A percentile compares a stretch with the other conserved stretches of the same genome.
Conservation (phyloP, 2,113 vertebrate species). For the Ranitomeya imitator region DNA sequence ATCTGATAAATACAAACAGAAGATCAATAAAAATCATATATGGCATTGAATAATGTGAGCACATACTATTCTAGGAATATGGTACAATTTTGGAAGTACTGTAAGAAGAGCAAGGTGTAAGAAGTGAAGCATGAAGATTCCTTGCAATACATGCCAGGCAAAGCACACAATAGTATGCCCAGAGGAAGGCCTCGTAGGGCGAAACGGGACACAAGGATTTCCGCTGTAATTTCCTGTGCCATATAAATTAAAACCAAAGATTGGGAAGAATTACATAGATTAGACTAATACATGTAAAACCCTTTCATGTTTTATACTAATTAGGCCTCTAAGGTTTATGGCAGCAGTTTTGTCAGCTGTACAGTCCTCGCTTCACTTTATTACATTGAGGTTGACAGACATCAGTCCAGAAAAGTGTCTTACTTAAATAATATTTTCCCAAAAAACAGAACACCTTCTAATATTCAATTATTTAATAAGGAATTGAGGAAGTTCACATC, state of each 20-base stretch:
- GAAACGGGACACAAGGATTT: too few relatives aligned
- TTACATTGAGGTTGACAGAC: background rate
- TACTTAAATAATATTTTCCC: background rate
- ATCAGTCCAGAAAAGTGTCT: background rate
- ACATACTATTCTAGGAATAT: background rate
- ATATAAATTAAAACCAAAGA: background rate
- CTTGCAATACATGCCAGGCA: too few relatives aligned
- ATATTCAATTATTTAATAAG: slow-evolving; percentile 10
- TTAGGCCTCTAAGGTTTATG: background rate
- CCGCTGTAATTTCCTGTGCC: too few relatives aligned
- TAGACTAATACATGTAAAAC: background rate
- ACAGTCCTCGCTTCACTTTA: background rate
- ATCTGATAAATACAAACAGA: background rate
- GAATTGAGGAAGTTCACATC: slow-evolving; percentile 18
- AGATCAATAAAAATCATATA: background rate
- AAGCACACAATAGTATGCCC: too few relatives aligned
- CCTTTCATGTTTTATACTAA: background rate
- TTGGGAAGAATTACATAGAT: background rate
- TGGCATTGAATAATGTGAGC: background rate
- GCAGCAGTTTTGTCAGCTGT: background rate
- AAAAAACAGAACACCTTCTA: background rate
- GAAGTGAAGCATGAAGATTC: too few relatives aligned
- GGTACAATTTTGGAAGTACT: too few relatives aligned
- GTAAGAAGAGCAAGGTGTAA: too few relatives aligned
- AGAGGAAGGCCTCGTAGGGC: too few relatives aligned